A percentile compares a stretch with the other conserved stretches of the same genome.
Evolutionary conservation across 2,113 vertebrate species (phyloP).

Genomic region (Ifrita kowaldi): DNA sequence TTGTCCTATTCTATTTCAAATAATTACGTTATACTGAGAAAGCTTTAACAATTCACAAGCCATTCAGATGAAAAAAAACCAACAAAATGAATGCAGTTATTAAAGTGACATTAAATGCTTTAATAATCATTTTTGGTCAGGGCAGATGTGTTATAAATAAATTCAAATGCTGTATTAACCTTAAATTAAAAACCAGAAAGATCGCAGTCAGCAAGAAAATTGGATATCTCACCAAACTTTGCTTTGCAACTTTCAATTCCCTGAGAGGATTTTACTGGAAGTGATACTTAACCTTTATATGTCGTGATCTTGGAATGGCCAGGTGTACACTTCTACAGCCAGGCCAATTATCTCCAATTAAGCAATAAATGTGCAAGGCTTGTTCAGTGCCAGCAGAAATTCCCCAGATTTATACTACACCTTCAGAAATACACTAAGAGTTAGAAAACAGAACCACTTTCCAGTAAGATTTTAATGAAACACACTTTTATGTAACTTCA

Average conservation of each 20-base stretch:
- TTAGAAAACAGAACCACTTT: conserved; percentile 54
- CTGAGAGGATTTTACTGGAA: conserved; percentile 68
- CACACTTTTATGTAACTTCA: conserved; percentile 23
- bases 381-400: conserved; percentile 23
- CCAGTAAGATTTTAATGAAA: conserved; percentile 44
- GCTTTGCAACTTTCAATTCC: conserved; percentile 40
- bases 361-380: conserved; percentile 44
- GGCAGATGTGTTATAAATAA: background rate
- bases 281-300: conserved; percentile 61
- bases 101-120: background rate
- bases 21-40: background rate
- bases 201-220: conserved; percentile 45
- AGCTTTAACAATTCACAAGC: background rate
- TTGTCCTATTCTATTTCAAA: background rate
- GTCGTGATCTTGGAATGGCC: conserved; percentile 31
- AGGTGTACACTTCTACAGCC: conserved; percentile 18
- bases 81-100: background rate
- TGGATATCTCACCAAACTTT: background rate
- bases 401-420: background rate
- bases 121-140: background rate
- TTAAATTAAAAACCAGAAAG: conserved; percentile 33
- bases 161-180: conserved; percentile 6
- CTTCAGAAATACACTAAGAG: conserved; percentile 19
- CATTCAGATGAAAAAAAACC: background rate
- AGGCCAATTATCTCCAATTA: conserved; percentile 60